Evolutionary conservation across 2,113 vertebrate species (phyloP).

Genomic region (Hemibagrus wyckioides): DNA sequence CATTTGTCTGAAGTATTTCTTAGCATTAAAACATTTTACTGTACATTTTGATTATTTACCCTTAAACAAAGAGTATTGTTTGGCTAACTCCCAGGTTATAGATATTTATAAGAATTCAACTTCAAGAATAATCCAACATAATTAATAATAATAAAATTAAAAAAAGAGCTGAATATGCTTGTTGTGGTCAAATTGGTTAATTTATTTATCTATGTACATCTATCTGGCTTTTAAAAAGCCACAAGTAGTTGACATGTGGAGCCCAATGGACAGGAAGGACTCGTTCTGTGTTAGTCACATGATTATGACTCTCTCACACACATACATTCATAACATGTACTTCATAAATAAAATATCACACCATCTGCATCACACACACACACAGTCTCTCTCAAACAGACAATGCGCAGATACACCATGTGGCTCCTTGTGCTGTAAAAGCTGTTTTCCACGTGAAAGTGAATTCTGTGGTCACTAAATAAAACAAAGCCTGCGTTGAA

Average conservation of each 20-base stretch:
- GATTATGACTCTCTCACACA: slow-evolving; percentile 3
- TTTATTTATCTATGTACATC: slow-evolving; percentile 45
- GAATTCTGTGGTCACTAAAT: slow-evolving; percentile 24
- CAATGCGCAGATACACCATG: slow-evolving; percentile 28
- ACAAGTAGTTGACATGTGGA: slow-evolving; percentile 30
- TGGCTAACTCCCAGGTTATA: neutral
- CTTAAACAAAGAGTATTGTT: neutral
- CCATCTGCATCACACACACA: neutral
- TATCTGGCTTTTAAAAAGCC: slow-evolving; percentile 47
- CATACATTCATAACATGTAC: slow-evolving; percentile 33
- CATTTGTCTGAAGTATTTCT: neutral
- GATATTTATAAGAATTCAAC: neutral
- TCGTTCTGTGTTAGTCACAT: neutral
- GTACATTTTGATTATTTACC: neutral
- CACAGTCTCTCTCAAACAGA: neutral
- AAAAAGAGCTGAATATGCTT: neutral
- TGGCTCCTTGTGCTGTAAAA: slow-evolving; percentile 38
- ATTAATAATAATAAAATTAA: neutral
- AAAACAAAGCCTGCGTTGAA: neutral
- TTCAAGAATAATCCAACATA: neutral
- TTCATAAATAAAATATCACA: slow-evolving; percentile 52
- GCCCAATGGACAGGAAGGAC: neutral
- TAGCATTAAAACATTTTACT: neutral
- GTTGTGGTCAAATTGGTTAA: slow-evolving; percentile 8
- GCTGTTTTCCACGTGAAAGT: slow-evolving; percentile 17